Evolutionary conservation across 2,888 invertebrate species (phyloP), one percentile per base, ranked within the genome.

Genomic region (Epicampocera succincta): DNA sequence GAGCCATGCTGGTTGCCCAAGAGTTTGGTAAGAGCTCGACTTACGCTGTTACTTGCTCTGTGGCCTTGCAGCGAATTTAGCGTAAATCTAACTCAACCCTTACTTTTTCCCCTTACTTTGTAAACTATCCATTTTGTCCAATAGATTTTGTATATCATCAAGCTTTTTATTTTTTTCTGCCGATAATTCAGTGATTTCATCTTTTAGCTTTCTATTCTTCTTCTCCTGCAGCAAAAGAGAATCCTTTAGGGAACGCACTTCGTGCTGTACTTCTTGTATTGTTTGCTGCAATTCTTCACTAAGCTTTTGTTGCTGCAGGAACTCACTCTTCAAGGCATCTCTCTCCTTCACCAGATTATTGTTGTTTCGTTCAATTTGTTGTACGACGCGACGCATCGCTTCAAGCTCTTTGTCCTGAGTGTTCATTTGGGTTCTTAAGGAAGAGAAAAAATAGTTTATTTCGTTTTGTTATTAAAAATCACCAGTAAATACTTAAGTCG

Each of bases 361-460:
- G 38, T 88, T 88, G 69, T 86, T 87, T 65, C 89, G 89, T 40
- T 90, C 89, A 5, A 87, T 87, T 6, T 88, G 88, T 54, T 89
- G 88, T 11, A 90, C 87, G 12, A 90, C 82, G 0, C 89, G 88
- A 0, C 89, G 87, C 88, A 90, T 88, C 0, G 89, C 89, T 73
- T 87, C 88, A 44, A 90, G 66, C 75, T 90, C 90, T 80, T 90
- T 90, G 21, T 91, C 89, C 74, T 90, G 88, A 0, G 89, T 90
- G 60, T 85, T 86, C 56, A 89, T 11, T 75, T 89, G 90, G 0
- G 88, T 88, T 83, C 89, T 89, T 72, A 0, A 73, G 8, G 8
- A 33, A 33, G 9, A 9, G 3, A 5, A 33, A n/a, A n/a, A n/a
- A n/a, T n/a, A n/a, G n/a, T n/a, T n/a, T n/a, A n/a, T n/a, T n/a